Base-by-base conservation (phyloP, 2,888 invertebrate genomes). In the Parnassius glacialis region DNA sequence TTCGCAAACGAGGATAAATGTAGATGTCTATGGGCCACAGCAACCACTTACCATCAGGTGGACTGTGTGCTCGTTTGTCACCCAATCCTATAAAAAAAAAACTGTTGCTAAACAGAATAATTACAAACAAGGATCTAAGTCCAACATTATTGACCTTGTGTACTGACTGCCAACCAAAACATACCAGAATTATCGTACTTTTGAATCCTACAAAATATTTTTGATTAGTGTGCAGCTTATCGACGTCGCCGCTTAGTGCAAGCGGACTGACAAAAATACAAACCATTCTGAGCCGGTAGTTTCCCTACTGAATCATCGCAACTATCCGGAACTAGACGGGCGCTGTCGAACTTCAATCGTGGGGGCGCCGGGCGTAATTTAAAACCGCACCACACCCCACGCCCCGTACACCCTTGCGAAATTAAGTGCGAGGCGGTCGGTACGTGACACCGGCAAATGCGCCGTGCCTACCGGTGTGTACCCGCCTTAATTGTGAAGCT, bases 361-460 rank as follows among this genome's bases (percentile, higher is more conserved):
- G 73, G 73, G 80, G 70, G 57, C 16, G 62, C 64, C 76, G 80
- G 79, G 81, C 76, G 88, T 87, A 90, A 90, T 90, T 90, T 87
- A 84, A 88, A 89, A 89, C 90, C 88, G 78, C 90, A 86, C 73
- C 73, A 67, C 74, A 73, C 74, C 74, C 71, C 74, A 63, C 74
- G 65, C 48, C 13, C 48, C 65, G 65, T 65, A 57, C 76, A 74
- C 83, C 82, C 81, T 73, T 69, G 76, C 80, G 80, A 87, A 89
- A 90, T 90, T 88, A 90, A 90, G 90, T 90, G 87, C 81, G 84
- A 87, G 83, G 78, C 81, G 84, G 80, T 80, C 77, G 84, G 77
- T 77, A 84, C 87, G 90, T 89, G 90, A 90, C 90, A 87, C 82
- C 85, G 80, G 88, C 87, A 88, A 90, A 90, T 89, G 88, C 81